Evolutionary conservation across 2,113 vertebrate species (phyloP).

Genomic region (Muntiacus reevesi): DNA sequence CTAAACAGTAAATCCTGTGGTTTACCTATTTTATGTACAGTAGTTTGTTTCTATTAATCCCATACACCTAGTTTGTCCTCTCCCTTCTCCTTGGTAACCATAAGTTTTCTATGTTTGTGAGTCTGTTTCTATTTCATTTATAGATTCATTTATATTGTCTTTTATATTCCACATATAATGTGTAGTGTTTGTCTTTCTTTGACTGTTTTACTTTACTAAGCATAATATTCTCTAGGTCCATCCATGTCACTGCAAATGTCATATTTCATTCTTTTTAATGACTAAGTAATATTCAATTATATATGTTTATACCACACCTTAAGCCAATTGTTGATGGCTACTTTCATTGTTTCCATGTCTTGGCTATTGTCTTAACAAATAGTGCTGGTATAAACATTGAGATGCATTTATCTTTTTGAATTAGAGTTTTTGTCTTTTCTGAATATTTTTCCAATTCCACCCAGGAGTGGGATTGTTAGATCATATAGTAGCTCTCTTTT

Average conservation of each 20-base stretch:
- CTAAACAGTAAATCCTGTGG: background rate
- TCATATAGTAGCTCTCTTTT: background rate
- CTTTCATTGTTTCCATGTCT: background rate
- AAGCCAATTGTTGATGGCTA: background rate
- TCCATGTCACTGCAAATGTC: background rate
- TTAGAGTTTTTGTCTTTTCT: background rate
- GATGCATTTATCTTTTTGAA: background rate
- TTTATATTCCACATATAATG: background rate
- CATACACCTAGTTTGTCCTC: background rate
- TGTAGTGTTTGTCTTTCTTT: background rate
- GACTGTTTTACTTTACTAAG: background rate
- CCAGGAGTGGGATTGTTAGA: background rate
- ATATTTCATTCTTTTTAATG: background rate
- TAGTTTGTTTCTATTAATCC: background rate
- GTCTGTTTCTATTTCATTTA: background rate
- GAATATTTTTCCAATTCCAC: background rate
- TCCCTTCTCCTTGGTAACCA: background rate
- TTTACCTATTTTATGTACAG: background rate
- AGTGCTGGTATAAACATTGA: background rate
- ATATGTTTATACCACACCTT: background rate
- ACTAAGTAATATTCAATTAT: background rate
- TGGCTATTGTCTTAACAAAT: background rate
- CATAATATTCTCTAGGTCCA: background rate
- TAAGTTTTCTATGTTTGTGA: background rate
- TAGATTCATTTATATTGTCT: background rate